Evolutionary conservation across 2,888 invertebrate genomes (phyloP).

Genomic region (Rhopalosiphum nymphaeae): DNA sequence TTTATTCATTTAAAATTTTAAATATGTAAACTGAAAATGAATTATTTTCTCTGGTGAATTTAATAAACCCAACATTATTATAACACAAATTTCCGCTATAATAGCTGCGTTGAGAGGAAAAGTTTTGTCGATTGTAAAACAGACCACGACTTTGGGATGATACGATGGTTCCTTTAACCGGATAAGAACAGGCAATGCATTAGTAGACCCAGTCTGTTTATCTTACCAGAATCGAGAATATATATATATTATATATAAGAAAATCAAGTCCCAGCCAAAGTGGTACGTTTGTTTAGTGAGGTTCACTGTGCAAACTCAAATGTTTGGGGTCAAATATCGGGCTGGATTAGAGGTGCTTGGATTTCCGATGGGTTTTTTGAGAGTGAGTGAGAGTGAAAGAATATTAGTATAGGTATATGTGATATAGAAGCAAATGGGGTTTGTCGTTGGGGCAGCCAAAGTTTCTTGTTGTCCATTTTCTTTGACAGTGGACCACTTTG

Average conservation of each 20-base stretch:
- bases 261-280: slow-evolving; percentile 44
- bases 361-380: slow-evolving; percentile 39
- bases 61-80: neutral
- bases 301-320: slow-evolving; percentile 16
- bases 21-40: neutral
- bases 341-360: slow-evolving; percentile 18
- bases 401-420: neutral
- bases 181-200: slow-evolving; percentile 53
- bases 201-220: slow-evolving; percentile 41
- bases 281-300: slow-evolving; percentile 52
- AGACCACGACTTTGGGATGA: slow-evolving; percentile 2
- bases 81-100: neutral
- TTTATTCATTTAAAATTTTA: neutral
- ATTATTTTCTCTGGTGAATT: neutral
- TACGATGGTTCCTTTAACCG: slow-evolving; percentile 39
- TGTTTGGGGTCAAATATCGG: slow-evolving; percentile 50
- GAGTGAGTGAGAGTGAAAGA: slow-evolving; percentile 1
- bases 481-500: slow-evolving; percentile 43
- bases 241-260: slow-evolving; percentile 29
- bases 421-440: neutral
- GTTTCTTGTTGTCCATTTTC: slow-evolving; percentile 9
- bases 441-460: neutral
- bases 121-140: slow-evolving; percentile 38
- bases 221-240: neutral
- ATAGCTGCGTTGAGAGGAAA: neutral